Conservation (phyloP, 2,797 vertebrate species). For the Trichosurus vulpecula region DNA sequence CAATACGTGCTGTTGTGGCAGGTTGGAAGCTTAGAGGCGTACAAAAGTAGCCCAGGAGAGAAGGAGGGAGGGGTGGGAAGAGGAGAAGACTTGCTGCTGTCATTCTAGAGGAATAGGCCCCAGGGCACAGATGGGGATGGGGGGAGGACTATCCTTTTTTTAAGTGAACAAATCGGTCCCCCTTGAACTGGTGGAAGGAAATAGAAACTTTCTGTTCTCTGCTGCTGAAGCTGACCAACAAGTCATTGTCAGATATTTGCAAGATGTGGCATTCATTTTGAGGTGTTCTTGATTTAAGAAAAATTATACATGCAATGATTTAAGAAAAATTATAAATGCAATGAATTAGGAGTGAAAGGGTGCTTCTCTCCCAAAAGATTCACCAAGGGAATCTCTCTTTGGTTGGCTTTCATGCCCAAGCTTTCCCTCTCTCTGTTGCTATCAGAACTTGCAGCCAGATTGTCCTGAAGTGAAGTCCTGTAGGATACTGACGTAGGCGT, state of each 20-base stretch:
- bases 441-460: background rate
- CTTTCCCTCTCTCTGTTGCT: background rate
- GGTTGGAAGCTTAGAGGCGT: background rate
- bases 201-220: background rate
- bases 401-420: background rate
- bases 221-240: background rate
- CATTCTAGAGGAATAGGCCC: background rate
- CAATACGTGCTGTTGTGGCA: background rate
- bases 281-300: background rate
- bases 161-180: background rate
- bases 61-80: background rate
- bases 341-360: background rate
- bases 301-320: background rate
- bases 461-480: background rate
- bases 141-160: no score
- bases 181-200: background rate
- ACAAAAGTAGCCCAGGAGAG: background rate
- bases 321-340: background rate
- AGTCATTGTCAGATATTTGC: background rate
- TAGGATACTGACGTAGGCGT: background rate
- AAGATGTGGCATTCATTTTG: background rate
- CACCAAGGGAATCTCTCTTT: background rate
- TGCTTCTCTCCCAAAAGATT: background rate
- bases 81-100: background rate
- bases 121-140: no score